A percentile compares a stretch with the other conserved stretches of the same genome.
phyloP scores from a whole-genome alignment of 2,113 vertebrate genomes.

The Petrocephalus microphthalmus region DNA sequence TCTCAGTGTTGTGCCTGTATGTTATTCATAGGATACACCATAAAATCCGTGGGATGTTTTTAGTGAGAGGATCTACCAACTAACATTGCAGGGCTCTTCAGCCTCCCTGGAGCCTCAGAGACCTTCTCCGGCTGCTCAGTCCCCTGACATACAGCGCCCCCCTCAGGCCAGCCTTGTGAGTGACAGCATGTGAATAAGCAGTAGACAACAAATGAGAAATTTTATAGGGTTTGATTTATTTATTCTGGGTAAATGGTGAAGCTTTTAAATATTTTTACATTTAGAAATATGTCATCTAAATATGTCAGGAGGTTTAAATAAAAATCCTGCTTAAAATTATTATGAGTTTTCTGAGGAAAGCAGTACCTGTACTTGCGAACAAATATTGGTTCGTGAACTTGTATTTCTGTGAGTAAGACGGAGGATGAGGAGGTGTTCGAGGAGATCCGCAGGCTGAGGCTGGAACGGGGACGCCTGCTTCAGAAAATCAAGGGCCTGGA shows the following conservation, averaged over 20 bases:
- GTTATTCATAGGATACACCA: neutral
- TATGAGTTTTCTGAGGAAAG: neutral
- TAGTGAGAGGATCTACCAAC: neutral
- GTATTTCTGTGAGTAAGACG: conserved; percentile 28
- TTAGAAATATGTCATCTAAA: neutral
- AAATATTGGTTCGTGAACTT: neutral
- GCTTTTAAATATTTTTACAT: neutral
- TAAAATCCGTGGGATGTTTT: neutral
- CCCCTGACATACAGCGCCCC: conserved; percentile 43
- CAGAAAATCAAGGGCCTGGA: conserved; percentile 85
- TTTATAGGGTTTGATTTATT: neutral
- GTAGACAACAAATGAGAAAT: neutral
- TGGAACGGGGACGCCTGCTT: conserved; percentile 78
- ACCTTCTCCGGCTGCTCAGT: conserved; percentile 31
- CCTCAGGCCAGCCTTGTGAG: conserved; percentile 41
- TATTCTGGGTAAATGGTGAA: neutral
- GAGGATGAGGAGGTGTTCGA: conserved; percentile 84
- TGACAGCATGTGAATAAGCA: neutral
- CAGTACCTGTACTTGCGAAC: neutral
- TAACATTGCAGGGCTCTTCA: conserved; percentile 36
- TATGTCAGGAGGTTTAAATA: neutral
- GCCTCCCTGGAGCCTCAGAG: conserved; percentile 35
- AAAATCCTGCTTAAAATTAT: neutral
- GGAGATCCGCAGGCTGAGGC: conserved; percentile 78
- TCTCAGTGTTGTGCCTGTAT: neutral